Evolutionary conservation across 2,113 vertebrate genomes (phyloP), one percentile per base, ranked within the genome.

Genomic region (Neogobius melanostomus): DNA sequence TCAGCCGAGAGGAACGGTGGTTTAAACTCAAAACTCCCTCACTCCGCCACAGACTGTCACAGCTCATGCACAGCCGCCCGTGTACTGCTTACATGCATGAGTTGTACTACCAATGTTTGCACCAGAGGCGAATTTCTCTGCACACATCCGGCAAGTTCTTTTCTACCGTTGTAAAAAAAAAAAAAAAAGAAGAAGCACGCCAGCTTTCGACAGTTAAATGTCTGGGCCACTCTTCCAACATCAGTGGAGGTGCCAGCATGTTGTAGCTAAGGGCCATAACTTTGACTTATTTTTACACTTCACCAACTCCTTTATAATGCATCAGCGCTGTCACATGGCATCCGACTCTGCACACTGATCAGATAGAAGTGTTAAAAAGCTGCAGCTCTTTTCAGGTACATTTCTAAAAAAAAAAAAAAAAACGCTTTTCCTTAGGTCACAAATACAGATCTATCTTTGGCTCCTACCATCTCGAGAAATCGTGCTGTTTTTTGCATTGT

Each of bases 41-140:
- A 83, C 63, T 73, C 69, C 42, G 64, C 0, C 4, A 68, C 75
- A 63, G 62, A 17, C 48, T 50, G 57, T 80, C 69, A 82, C 67
- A 64, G 52, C 45, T 57, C 61, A 75, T 74, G 60, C 47, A 53
- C 62, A 67, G 43, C 62, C 69, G 57, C 28, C 69, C 16, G 6
- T 69, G 72, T 78, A 59, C 48, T 71, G 59, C 68, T 81, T 72
- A 75, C 50, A 77, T 68, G 76, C 75, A 85, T 75, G 82, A 81
- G 71, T 61, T 76, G 71, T 65, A 74, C 64, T 44, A 73, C 52
- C 59, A 36, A 15, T 69, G 75, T 72, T 81, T 66, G 68, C 54
- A 74, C 78, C 49, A 75, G 50, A 66, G 73, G 78, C 47, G 8
- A 10, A 68, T 72, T 68, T 70, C 43, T 81, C 11, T 14, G 50